These are phyloP conservation scores for Threskiornis aethiopicus DNA, from an alignment of 2,797 vertebrate species.

Conservation along the genomic window DNA sequence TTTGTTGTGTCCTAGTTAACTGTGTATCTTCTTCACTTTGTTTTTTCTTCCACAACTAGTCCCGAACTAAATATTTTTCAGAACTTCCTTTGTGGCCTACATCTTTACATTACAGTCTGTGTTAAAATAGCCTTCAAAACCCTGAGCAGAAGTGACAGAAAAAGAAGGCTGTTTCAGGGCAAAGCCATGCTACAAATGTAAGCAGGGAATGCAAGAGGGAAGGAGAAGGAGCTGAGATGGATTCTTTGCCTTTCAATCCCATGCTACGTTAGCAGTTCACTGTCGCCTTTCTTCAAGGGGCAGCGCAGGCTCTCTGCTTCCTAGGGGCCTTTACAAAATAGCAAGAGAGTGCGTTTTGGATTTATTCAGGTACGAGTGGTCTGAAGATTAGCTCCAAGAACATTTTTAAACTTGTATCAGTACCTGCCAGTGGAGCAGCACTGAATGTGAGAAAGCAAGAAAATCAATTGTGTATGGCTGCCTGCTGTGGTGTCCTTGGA, in stretches of 20 bases:
- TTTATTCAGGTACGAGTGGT: neutral
- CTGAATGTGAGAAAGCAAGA: neutral
- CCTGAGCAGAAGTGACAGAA: neutral
- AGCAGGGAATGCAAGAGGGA: neutral
- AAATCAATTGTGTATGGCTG: conserved; percentile 26
- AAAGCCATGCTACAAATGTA: neutral
- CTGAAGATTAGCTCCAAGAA: neutral
- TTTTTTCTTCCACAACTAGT: neutral
- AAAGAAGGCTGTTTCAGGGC: neutral
- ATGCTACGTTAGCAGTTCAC: neutral
- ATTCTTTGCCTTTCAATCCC: neutral
- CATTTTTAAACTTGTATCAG: neutral
- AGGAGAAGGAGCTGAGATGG: neutral
- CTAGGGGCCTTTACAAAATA: neutral
- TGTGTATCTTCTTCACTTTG: fast-evolving
- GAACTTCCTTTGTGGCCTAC: neutral
- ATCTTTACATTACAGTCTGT: neutral
- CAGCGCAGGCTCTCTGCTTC: neutral
- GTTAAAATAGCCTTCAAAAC: neutral
- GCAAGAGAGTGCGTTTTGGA: neutral
- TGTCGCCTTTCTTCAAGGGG: neutral
- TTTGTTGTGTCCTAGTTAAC: neutral
- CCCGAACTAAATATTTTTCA: neutral
- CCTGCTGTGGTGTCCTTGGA: conserved; percentile 36
- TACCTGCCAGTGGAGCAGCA: neutral